A percentile compares a stretch with the other conserved stretches of the same genome.
Conservation (phyloP, 2,888 invertebrate species). For the Coelopa pilipes region DNA sequence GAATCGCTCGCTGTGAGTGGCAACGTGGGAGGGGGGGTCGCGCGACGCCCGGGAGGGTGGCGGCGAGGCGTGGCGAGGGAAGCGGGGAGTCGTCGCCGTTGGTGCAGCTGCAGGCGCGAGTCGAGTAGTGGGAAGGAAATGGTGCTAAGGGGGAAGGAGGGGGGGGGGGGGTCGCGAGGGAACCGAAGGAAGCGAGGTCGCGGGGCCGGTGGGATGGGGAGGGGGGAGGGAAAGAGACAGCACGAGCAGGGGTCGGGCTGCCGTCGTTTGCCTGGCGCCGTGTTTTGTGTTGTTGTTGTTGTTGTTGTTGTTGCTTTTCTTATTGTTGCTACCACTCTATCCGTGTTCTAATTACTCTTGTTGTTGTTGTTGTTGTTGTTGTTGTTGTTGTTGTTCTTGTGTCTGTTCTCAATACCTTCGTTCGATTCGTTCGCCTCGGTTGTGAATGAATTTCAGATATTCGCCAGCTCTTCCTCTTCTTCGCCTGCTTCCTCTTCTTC, state of each 20-base stretch:
- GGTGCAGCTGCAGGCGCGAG: no score
- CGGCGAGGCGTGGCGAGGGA: not conserved
- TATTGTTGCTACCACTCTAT: not conserved
- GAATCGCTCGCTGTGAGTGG: not conserved
- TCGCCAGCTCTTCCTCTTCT: constrained; percentile 7
- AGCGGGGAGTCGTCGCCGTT: not conserved
- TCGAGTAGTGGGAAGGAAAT: no score
- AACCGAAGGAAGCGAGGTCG: no score
- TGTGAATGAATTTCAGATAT: constrained; percentile 35
- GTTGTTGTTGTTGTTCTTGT: no score
- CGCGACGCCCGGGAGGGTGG: no score
- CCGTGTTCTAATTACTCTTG: not conserved
- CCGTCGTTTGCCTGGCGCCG: no score
- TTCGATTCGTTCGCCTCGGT: constrained; percentile 14
- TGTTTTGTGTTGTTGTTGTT: not conserved
- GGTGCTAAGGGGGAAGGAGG: no score
- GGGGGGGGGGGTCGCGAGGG: no score
- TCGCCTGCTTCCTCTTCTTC: constrained; percentile 30
- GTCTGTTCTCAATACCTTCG: constrained; percentile 16
- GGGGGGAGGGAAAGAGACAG: no score
- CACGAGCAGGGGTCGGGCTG: no score
- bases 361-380: not conserved
- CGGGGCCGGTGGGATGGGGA: no score
- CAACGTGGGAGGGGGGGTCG: no score
- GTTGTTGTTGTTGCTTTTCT: not conserved